Conservation (phyloP, 1,140 invertebrate genomes). For the Physella acuta region DNA sequence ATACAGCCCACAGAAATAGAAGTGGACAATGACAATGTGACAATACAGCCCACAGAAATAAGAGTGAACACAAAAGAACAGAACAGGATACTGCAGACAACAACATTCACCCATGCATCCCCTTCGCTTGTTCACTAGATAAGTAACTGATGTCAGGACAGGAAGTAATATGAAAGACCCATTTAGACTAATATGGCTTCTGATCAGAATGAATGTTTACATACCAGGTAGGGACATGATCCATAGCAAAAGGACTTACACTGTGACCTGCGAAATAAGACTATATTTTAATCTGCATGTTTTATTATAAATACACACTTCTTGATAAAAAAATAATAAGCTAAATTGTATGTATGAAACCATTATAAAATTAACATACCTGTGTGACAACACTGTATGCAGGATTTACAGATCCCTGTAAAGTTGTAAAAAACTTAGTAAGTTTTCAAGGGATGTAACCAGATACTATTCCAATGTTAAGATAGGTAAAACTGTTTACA, state of each 20-base stretch:
- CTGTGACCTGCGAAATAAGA: conserved; percentile 5
- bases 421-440: background rate
- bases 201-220: background rate
- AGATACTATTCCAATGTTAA: background rate
- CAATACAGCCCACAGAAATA: background rate
- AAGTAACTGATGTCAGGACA: background rate
- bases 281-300: too few relatives aligned
- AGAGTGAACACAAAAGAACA: background rate
- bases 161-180: background rate
- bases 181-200: background rate
- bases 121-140: background rate
- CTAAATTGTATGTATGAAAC: too few relatives aligned
- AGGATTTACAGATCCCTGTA: conserved; percentile 21
- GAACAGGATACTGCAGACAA: background rate
- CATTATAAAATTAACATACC: too few relatives aligned
- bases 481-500: background rate
- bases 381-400: conserved; percentile 20
- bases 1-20: too few relatives aligned
- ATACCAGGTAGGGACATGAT: conserved; percentile 15
- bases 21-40: too few relatives aligned
- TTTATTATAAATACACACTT: too few relatives aligned
- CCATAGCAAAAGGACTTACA: background rate
- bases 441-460: background rate
- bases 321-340: too few relatives aligned
- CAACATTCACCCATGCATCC: background rate